phyloP scores from a whole-genome alignment of 2,113 vertebrate genomes.

The Sarotherodon lohbergeri region DNA sequence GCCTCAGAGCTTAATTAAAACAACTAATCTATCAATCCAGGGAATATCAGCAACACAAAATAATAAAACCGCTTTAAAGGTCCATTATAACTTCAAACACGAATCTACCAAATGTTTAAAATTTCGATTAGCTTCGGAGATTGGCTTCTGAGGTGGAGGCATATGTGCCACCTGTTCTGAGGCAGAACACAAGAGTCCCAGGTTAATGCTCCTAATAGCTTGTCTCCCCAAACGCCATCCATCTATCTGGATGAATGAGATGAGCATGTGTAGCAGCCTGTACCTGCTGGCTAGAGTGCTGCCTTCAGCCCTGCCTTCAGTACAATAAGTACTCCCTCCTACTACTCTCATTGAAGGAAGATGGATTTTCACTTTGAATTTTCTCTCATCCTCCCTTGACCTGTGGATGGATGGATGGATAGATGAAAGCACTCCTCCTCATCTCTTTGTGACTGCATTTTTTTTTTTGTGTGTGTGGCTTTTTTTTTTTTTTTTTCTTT shows the following conservation, averaged over 20 bases:
- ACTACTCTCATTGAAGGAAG: slow-evolving; percentile 12
- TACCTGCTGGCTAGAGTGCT: slow-evolving; percentile 41
- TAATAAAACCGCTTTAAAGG: slow-evolving; percentile 7
- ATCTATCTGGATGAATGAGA: slow-evolving; percentile 33
- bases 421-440: neutral
- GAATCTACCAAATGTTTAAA: slow-evolving; percentile 18
- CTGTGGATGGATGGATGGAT: slow-evolving; percentile 7
- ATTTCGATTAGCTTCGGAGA: slow-evolving; percentile 16
- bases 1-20: slow-evolving; percentile 13
- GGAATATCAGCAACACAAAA: slow-evolving; percentile 13
- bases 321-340: neutral
- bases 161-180: slow-evolving; percentile 48
- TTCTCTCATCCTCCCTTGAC: slow-evolving; percentile 21
- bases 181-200: slow-evolving; percentile 13
- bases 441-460: neutral
- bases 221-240: slow-evolving; percentile 1
- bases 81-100: slow-evolving; percentile 16
- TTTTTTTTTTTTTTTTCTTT: neutral
- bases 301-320: slow-evolving; percentile 1
- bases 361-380: slow-evolving; percentile 29
- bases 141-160: slow-evolving; percentile 21
- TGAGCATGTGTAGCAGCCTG: slow-evolving; percentile 15
- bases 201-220: slow-evolving; percentile 47
- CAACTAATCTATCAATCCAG: neutral
- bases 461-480: neutral